Percentiles rank a stretch among this genome's conserved stretches.
Conservation (phyloP, 2,888 invertebrate species). For the Microctonus hyperodae region DNA sequence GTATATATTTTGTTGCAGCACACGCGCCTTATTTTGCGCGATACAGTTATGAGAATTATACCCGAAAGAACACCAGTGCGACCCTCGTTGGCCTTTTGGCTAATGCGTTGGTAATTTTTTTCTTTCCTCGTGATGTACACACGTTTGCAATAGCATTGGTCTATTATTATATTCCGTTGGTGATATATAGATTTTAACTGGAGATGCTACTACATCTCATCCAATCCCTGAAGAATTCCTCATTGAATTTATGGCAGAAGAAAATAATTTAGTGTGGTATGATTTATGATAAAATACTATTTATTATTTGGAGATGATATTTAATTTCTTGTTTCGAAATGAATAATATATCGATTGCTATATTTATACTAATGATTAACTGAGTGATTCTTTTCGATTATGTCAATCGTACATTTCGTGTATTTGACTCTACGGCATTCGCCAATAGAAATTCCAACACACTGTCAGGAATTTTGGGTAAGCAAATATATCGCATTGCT, state of each 20-base stretch:
- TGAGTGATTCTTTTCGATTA: background rate
- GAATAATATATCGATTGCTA: background rate
- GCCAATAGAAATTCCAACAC: constrained; percentile 7
- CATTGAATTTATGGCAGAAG: constrained; percentile 10
- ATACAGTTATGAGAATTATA: constrained; percentile 27
- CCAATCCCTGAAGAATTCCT: background rate
- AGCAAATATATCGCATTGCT: constrained; percentile 16
- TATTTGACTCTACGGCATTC: constrained; percentile 4
- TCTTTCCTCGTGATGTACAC: background rate
- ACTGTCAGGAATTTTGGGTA: constrained; percentile 20
- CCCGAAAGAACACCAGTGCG: constrained; percentile 16
- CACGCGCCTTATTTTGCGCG: too few species aligned
- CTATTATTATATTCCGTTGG: constrained; percentile 49
- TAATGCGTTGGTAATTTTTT: constrained; percentile 48
- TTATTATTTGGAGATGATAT: background rate
- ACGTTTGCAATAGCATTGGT: constrained; percentile 48
- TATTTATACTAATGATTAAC: background rate
- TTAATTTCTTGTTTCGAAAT: background rate
- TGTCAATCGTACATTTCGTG: background rate
- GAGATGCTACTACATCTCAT: background rate
- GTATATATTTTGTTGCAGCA: background rate
- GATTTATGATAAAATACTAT: background rate
- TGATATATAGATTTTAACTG: constrained; percentile 16
- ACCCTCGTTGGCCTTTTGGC: constrained; percentile 27
- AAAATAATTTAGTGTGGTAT: constrained; percentile 5